Base-by-base conservation (phyloP, 1,140 invertebrate genomes). In the Bombus haemorrhoidalis region DNA sequence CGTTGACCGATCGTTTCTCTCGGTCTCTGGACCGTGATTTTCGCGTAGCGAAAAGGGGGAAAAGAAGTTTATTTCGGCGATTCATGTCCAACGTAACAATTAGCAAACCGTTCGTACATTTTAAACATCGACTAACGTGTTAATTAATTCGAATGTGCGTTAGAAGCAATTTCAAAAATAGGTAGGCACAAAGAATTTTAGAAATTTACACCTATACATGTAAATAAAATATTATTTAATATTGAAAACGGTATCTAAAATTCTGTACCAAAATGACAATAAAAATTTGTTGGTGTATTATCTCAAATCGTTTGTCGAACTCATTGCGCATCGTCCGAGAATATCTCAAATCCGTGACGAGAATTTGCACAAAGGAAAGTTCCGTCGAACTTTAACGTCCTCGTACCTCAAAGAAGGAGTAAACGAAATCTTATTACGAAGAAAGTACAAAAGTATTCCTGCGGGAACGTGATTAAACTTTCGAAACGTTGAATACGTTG, bases 1-100 rank as follows among this genome's bases (percentile, higher is more conserved):
- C 78, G 79, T 82, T 41, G 73, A 18, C 9, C 57, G 32, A 28
- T 68, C 72, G 73, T 87, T 87, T 87, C 47, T 53, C 47, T 53
- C 47, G 47, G 18, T 22, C 32, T 18, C 37, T n/a, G 37, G 81
- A 77, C 32, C 80, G 73, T 22, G 66, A 74, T 69, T 15, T 64
- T 22, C 32, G 76, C 53, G 5, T 28, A 69, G 28, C 18, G 37
- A n/a, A n/a, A n/a, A n/a, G n/a, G n/a, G n/a, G n/a, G 1, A 39
- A 22, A 6, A 85, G 76, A 34, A 81, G 81, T 88, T 68, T 62
- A 59, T 77, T 72, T 77, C 59, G 15, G 8, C 64, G 64, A 66
- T 34, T 18, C 47, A 0, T 53, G 5, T 0, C 47, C 47, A 6
- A 53, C 47, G 18, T 53, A 53, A 47, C 15, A 6, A 47, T 47